These are phyloP conservation scores for Motacilla tschutschensis DNA, from an alignment of 2,113 vertebrate species.

Conservation along the genomic window DNA sequence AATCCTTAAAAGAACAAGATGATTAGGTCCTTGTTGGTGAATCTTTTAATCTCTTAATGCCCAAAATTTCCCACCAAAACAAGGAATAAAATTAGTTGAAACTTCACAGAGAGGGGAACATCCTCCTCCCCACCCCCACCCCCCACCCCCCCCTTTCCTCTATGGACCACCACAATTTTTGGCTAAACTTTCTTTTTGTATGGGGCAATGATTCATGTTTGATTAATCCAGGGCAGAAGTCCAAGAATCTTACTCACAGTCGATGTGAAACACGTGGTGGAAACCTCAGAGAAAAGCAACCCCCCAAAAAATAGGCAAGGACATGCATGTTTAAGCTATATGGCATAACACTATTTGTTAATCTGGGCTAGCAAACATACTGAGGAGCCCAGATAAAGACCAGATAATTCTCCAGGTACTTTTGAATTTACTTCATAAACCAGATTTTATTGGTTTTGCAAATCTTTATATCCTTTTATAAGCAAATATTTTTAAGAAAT, in stretches of 20 bases:
- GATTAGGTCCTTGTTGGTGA: neutral
- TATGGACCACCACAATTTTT: neutral
- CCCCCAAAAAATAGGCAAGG: neutral
- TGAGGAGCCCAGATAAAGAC: neutral
- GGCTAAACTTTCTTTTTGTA: slow-evolving; percentile 15
- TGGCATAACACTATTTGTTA: neutral
- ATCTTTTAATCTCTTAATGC: neutral
- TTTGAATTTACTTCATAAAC: neutral
- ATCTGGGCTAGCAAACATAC: accelerated
- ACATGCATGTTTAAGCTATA: neutral
- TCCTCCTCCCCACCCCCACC: no score
- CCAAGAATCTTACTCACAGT: slow-evolving; percentile 23
- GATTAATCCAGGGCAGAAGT: slow-evolving; percentile 24
- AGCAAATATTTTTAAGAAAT: neutral
- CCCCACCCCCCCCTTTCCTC: neutral
- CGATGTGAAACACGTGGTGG: slow-evolving; percentile 15
- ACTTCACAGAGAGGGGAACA: neutral
- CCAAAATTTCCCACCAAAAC: neutral
- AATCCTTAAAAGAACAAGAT: neutral
- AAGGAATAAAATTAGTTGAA: neutral
- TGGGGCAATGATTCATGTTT: slow-evolving; percentile 15
- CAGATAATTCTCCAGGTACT: neutral
- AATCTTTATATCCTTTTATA: neutral
- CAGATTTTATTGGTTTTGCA: neutral
- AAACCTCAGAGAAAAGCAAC: neutral